phyloP scores from a whole-genome alignment of 2,113 vertebrate genomes.

The Lonchura striata region DNA sequence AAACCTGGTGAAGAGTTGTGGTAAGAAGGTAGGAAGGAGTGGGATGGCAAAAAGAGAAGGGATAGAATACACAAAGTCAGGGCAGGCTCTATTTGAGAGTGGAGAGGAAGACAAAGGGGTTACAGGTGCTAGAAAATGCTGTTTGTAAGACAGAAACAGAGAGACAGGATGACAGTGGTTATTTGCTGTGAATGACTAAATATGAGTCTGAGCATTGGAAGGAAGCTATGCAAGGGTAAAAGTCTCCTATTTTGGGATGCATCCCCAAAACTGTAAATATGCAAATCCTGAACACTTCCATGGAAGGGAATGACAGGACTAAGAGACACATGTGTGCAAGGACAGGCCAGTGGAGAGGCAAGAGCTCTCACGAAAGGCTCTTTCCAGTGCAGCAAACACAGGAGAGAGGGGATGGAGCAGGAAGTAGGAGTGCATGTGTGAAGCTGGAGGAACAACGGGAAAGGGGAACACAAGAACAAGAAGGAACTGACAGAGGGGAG shows the following conservation, averaged over 20 bases:
- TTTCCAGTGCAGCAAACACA: neutral
- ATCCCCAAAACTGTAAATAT: neutral
- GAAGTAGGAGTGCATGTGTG: neutral
- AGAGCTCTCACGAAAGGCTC: neutral
- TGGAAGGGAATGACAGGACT: neutral
- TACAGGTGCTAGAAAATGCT: neutral
- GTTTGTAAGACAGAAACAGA: neutral
- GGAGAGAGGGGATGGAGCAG: neutral
- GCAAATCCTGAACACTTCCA: neutral
- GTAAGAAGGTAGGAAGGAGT: slow-evolving; percentile 5
- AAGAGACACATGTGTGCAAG: neutral
- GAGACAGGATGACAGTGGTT: neutral
- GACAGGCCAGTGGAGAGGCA: neutral
- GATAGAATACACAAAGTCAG: neutral
- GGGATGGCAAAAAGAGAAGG: neutral
- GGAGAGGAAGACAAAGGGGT: neutral
- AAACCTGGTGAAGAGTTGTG: neutral
- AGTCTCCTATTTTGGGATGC: neutral
- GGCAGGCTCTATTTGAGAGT: neutral
- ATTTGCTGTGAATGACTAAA: neutral
- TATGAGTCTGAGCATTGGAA: neutral
- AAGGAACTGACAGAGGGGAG: slow-evolving; percentile 21
- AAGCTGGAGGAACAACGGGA: neutral
- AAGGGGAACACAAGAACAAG: slow-evolving; percentile 29
- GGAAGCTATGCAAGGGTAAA: neutral